Evolutionary conservation across 2,113 vertebrate genomes (phyloP), one percentile per base, ranked within the genome.

Genomic region (Stictonetta naevosa): DNA sequence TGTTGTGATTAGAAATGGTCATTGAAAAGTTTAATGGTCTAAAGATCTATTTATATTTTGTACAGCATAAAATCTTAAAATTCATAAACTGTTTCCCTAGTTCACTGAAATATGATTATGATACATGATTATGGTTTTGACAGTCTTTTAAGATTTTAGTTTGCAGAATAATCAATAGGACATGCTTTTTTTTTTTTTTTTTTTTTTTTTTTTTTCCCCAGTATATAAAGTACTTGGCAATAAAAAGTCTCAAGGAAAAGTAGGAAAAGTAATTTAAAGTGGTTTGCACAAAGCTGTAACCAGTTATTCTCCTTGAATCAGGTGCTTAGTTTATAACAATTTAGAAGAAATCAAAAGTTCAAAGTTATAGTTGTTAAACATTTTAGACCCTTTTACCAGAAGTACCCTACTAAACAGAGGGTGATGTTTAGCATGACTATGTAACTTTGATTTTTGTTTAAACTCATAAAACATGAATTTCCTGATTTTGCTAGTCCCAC

Each of bases 401-500:
- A 91, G 79, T 53, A 60, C 42, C 48, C 36, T 73, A 58, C 90
- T 71, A 91, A 55, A 88, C 22, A 93, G 55, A 86, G 74, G 78
- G 58, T 91, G 90, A 96, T 93, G 63, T 94, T 96, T 95, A 90
- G 67, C 66, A 75, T 95, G 86, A 90, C 69, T 58, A 29, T 92
- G 46, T 87, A 85, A 75, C 96, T 97, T 95, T 97, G 93, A 96
- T 97, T 97, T 97, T 82, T 81, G 55, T 84, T 96, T 95, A 90
- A 97, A 74, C 93, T 96, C 90, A 93, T 97, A 96, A 98, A 97
- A 95, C 79, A 85, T 20, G 50, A 83, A 95, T 96, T 97, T 98
- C 96, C 92, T 98, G 95, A 86, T 91, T 97, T 97, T 97, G 81
- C 88, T 97, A 83, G 94, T 97, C 95, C 96, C 96, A 92, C 72